Conservation (phyloP, 2,797 vertebrate species). For the Microtus agrestis region DNA sequence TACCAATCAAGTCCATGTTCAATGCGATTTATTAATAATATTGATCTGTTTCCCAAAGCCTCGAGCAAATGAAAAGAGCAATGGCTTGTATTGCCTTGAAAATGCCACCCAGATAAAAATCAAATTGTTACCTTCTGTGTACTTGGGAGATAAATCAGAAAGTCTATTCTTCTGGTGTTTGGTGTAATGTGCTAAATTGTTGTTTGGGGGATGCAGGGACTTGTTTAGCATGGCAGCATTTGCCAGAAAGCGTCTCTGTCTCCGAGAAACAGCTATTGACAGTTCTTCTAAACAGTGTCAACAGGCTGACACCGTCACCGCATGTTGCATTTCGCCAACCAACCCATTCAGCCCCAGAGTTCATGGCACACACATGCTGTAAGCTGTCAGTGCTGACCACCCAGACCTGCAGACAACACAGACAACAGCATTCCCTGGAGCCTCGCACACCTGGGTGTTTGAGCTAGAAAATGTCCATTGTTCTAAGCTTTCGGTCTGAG, state of each 20-base stretch:
- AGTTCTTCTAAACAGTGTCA: conserved; percentile 47
- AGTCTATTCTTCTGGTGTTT: not conserved
- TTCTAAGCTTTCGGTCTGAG: not conserved
- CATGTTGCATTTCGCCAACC: not conserved
- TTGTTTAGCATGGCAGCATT: not conserved
- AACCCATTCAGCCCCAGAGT: not conserved
- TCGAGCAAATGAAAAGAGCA: conserved; percentile 64
- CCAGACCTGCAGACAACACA: not conserved
- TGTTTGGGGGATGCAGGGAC: conserved; percentile 49
- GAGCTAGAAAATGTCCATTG: not conserved
- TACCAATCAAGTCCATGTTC: conserved; percentile 58
- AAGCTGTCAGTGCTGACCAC: not conserved
- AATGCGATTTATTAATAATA: conserved; percentile 67
- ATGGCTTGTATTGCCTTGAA: conserved; percentile 63
- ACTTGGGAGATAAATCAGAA: conserved; percentile 68
- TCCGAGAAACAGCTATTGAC: not conserved
- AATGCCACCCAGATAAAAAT: conserved; percentile 62
- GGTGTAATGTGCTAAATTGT: conserved; percentile 3
- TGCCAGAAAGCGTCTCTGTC: not conserved
- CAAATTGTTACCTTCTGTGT: conserved; percentile 39
- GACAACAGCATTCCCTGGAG: not conserved
- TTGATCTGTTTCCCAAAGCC: conserved; percentile 49
- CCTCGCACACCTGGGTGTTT: not conserved
- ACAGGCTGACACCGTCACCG: conserved; percentile 3
- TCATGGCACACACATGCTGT: too few relatives aligned